These are phyloP conservation scores for Pangasius krempfi DNA, from an alignment of 2,797 vertebrate genomes.

Conservation along the genomic window DNA sequence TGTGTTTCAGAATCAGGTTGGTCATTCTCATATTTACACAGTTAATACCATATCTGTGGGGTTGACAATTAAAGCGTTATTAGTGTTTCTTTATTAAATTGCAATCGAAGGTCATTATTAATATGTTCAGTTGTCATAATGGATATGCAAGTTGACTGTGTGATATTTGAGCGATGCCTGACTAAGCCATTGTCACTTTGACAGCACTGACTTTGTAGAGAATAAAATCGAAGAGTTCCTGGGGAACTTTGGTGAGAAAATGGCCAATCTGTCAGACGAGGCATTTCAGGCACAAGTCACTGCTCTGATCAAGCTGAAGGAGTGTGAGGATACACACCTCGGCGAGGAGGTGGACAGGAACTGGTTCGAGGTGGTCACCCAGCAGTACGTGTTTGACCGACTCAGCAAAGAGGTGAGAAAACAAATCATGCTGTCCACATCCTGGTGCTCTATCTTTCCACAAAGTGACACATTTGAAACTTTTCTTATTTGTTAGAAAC, in stretches of 20 bases:
- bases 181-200: background rate
- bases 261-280: constrained; percentile 83
- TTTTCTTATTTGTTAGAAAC: background rate
- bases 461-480: background rate
- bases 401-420: constrained; percentile 84
- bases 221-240: constrained; percentile 93
- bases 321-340: constrained; percentile 91
- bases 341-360: constrained; percentile 95
- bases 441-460: background rate
- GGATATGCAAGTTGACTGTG: background rate
- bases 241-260: constrained; percentile 81
- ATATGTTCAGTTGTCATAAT: constrained; percentile 3
- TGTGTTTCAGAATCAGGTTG: background rate
- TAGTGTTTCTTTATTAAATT: background rate
- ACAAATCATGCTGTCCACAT: background rate
- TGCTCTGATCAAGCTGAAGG: constrained; percentile 92
- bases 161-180: background rate
- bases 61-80: background rate
- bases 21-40: background rate
- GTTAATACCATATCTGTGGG: background rate
- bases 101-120: background rate
- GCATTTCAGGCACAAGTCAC: constrained; percentile 89
- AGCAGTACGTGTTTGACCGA: constrained; percentile 91
- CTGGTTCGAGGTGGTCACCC: constrained; percentile 92
- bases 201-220: constrained; percentile 89